Evolutionary conservation across 2,113 vertebrate genomes (phyloP).

Genomic region (Gallinago undulata): DNA sequence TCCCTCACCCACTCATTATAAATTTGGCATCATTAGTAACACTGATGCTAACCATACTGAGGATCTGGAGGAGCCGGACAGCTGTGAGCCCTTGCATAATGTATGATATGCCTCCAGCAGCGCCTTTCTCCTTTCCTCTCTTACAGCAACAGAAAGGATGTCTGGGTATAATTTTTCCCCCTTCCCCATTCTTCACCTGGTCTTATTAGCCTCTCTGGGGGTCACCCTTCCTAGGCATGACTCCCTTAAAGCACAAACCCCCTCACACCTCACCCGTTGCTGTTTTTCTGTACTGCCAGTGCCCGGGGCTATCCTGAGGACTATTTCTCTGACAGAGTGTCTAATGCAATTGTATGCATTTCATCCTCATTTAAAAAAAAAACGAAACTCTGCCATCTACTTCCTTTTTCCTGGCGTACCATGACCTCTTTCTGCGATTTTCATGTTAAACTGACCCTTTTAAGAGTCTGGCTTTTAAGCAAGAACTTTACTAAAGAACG

Average conservation of each 20-base stretch:
- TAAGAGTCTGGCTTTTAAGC: background rate
- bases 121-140: background rate
- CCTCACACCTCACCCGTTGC: background rate
- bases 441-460: background rate
- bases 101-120: background rate
- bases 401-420: background rate
- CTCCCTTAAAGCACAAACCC: background rate
- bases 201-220: background rate
- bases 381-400: background rate
- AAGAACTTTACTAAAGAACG: background rate
- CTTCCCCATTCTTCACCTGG: background rate
- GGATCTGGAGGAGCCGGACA: background rate
- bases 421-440: background rate
- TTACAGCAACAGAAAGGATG: background rate
- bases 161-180: background rate
- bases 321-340: background rate
- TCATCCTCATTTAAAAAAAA: background rate
- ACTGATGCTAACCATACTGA: background rate
- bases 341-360: background rate
- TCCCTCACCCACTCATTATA: background rate
- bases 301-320: background rate
- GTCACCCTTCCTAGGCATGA: background rate
- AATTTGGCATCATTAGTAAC: background rate
- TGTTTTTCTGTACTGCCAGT: background rate
- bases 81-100: background rate